A percentile compares a stretch with the other conserved stretches of the same genome.
These are phyloP conservation scores for Odontomachus brunneus DNA, from an alignment of 1,140 invertebrate species.

Conservation along the genomic window DNA sequence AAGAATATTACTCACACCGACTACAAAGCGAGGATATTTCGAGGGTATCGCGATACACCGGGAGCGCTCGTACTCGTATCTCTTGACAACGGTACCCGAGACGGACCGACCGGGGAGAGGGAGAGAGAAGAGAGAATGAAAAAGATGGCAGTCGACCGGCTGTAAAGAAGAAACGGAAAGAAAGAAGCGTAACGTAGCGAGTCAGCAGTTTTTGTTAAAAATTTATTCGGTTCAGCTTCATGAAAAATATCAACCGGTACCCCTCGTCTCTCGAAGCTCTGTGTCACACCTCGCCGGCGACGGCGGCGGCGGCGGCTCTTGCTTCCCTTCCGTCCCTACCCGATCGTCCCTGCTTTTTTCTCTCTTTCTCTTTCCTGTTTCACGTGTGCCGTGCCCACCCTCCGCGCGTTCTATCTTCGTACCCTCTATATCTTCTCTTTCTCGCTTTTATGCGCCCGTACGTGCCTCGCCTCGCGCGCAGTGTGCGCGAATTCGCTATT, in stretches of 20 bases:
- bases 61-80: neutral
- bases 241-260: constrained; percentile 72
- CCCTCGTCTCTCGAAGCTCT: constrained; percentile 62
- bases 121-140: constrained; percentile 23
- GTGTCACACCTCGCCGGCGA: constrained; percentile 66
- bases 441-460: constrained; percentile 54
- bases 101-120: constrained; percentile 1
- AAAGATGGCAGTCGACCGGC: constrained; percentile 54
- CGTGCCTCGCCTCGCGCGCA: constrained; percentile 20
- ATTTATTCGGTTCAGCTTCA: constrained; percentile 76
- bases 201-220: constrained; percentile 78
- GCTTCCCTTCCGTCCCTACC: neutral
- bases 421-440: constrained; percentile 49
- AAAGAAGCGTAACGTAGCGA: constrained; percentile 65
- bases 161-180: constrained; percentile 47
- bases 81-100: neutral
- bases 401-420: constrained; percentile 39
- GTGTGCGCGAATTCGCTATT: constrained; percentile 42
- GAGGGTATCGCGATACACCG: neutral
- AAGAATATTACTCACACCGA: constrained; percentile 19
- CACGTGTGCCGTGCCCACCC: constrained; percentile 38
- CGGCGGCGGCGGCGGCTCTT: constrained; percentile 47
- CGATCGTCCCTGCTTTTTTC: neutral
- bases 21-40: neutral
- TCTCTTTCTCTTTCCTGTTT: constrained; percentile 21